Evolutionary conservation across 2,113 vertebrate species (phyloP), one percentile per base, ranked within the genome.

Genomic region (Neogale vison): DNA sequence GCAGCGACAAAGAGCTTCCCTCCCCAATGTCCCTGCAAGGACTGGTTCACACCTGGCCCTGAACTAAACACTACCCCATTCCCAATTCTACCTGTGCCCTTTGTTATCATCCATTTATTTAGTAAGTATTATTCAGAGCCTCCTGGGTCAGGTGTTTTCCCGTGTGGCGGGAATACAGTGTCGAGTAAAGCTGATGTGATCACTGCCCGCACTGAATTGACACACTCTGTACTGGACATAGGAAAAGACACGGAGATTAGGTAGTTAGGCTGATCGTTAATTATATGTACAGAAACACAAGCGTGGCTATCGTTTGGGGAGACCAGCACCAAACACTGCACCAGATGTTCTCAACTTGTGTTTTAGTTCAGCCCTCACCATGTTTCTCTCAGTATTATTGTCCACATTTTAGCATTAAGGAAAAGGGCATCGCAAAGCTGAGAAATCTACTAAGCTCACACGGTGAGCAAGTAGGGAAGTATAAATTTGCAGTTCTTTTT

Each of bases 171-270:
- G 26, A 77, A 65, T 42, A 17, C 39, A 29, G 4, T 24, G 36
- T 4, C 83, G 67, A 87, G 71, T 8, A 14, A 59, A 65, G 50
- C 45, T 55, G 18, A 47, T 15, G 21, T 9, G 7, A 7, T 18
- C 18, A 6, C 39, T 17, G 20, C 42, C 23, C 12, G 7, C 0
- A 0, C 13, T 0, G 12, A 74, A 7, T 20, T 29, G 20, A 26
- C 34, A 10, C 7, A 4, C 15, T 52, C 26, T 57, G 1, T 45
- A 1, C 15, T 34, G 26, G 11, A 23, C 9, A 15, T 2, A 52
- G 76, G 10, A 57, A 17, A 55, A 18, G 20, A 8, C 31, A 39
- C 26, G 21, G 2, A n/a, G 81, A 39, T 4, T 11, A 45, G 21
- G 71, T 20, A 26, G 47, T 7, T 1, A 34, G 18, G 71, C n/a